Conservation (phyloP, 2,113 vertebrate genomes). For the Gallinago paraguaiae region DNA sequence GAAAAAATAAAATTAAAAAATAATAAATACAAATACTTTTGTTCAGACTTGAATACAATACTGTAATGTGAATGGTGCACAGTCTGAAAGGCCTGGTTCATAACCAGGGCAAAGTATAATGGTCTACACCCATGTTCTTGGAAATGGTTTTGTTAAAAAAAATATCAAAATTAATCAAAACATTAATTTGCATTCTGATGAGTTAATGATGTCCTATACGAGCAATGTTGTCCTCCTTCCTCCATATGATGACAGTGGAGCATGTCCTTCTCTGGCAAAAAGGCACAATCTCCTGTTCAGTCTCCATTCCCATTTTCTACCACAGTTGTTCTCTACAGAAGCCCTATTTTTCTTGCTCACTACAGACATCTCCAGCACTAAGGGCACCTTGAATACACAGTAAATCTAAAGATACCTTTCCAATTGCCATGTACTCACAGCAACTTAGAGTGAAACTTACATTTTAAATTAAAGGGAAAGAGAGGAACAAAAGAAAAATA, state of each 20-base stretch:
- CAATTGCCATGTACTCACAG: not conserved
- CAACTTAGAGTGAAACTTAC: not conserved
- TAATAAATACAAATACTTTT: not conserved
- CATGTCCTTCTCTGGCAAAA: fast-evolving
- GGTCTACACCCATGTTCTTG: not conserved
- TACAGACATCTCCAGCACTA: not conserved
- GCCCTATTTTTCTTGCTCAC: not conserved
- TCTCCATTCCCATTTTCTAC: not conserved
- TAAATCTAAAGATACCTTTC: not conserved
- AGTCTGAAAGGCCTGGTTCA: not conserved
- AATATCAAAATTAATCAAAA: not conserved
- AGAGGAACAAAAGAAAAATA: not conserved
- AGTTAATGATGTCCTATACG: not conserved
- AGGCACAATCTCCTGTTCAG: not conserved
- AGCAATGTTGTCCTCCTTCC: not conserved
- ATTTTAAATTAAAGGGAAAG: not conserved
- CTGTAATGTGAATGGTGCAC: not conserved
- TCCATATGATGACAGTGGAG: not conserved
- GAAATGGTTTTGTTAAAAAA: not conserved
- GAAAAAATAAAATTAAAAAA: too few species aligned
- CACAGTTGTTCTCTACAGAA: not conserved
- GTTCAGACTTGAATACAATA: not conserved
- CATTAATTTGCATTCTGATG: not conserved
- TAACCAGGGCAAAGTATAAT: not conserved
- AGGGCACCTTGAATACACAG: not conserved